Base-by-base conservation (phyloP, 1,140 invertebrate genomes). In the Prorops nasuta region DNA sequence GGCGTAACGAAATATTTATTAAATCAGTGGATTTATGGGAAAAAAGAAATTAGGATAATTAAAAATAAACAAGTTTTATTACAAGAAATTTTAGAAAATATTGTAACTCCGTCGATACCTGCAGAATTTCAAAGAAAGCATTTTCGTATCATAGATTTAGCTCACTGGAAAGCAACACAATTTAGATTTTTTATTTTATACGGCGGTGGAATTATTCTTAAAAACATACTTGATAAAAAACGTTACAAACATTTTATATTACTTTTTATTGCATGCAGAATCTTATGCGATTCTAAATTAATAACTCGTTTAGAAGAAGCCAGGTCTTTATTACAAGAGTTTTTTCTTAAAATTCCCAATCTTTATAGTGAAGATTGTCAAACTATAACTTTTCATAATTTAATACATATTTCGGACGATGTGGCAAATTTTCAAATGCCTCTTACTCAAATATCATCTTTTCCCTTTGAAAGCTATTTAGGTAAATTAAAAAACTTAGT, bases 1-100 rank as follows among this genome's bases (percentile, higher is more conserved):
- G 63, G 66, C 3, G 49, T 66, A 8, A 63, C 66, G 51, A 53
- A 54, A 48, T 58, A 69, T 35, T 40, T 68, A 8, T 36, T 64
- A 14, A 19, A 43, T 40, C 58, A 52, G 39, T 67, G 62, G 63
- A 38, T 54, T 10, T 10, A 41, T 9, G 54, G 51, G 52, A 32
- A 28, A 50, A 9, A 47, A 52, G 42, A 44, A 55, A 51, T 17
- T 51, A 41, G 21, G 32, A 34, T 9, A 10, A 7, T 16, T n/a
- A 34, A 20, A 21, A 16, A 21, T 22, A 41, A 15, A 34, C 22
- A 17, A n/a, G n/a, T n/a, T n/a, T n/a, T 37, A 28, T 36, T 60
- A 3, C 51, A 52, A 17, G 15, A 52, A 35, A 20, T 18, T 21
- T 15, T 56, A 14, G 34, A 48, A 16, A 41, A 38, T 35, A 44